Conservation (phyloP, 2,113 vertebrate species). For the Hemiscyllium ocellatum region DNA sequence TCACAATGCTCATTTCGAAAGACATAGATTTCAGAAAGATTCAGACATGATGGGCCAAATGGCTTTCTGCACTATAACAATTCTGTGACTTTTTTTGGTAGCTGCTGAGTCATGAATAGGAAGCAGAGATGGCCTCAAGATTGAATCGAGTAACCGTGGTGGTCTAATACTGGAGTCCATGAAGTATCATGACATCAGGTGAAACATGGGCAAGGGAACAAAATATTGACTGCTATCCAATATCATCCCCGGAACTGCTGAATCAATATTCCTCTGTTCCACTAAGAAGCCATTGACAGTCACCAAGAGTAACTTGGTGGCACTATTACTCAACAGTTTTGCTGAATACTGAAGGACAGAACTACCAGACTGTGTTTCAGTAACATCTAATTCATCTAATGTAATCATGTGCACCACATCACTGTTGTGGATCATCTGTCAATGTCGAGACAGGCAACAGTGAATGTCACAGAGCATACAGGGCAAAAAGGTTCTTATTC, state of each 20-base stretch:
- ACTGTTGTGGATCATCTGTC: neutral
- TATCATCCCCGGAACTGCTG: too few relatives aligned
- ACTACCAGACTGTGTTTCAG: neutral
- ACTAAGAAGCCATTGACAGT: neutral
- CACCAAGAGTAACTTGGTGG: neutral
- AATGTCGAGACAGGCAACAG: neutral
- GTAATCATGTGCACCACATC: neutral
- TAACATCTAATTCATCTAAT: neutral
- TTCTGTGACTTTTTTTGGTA: too few relatives aligned
- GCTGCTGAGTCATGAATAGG: too few relatives aligned
- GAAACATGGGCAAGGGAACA: too few relatives aligned
- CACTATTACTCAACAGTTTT: neutral
- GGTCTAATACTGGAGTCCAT: too few relatives aligned
- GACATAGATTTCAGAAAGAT: too few relatives aligned
- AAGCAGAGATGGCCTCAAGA: neutral
- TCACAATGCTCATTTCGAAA: too few relatives aligned
- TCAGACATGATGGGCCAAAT: too few relatives aligned
- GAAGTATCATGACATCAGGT: too few relatives aligned
- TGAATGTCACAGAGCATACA: neutral
- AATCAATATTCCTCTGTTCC: too few relatives aligned
- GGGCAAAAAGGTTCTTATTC: neutral
- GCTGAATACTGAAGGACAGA: neutral
- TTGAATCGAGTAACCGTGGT: neutral
- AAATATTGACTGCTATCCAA: too few relatives aligned
- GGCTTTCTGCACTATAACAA: too few relatives aligned